Evolutionary conservation across 2,888 invertebrate genomes (phyloP).

Genomic region (Morpho helenor): DNA sequence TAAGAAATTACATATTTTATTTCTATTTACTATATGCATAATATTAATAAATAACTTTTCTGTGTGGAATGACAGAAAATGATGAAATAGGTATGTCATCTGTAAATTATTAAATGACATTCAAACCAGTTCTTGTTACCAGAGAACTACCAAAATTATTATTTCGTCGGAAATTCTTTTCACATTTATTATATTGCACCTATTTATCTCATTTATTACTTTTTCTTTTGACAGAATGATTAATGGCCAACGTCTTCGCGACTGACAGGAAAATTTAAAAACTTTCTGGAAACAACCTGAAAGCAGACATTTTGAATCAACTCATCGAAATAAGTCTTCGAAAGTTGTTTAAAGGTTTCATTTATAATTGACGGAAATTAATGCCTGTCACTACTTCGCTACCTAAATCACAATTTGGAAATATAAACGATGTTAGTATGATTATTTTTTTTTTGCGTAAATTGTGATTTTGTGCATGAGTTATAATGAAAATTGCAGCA

Average conservation of each 20-base stretch:
- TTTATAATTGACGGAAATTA: constrained; percentile 32
- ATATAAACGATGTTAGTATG: background rate
- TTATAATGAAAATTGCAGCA: no score
- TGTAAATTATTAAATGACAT: background rate
- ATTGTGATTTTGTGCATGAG: background rate
- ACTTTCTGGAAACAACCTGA: constrained; percentile 39
- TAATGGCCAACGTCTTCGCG: constrained; percentile 36
- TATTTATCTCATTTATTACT: constrained; percentile 28
- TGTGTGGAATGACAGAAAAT: no score
- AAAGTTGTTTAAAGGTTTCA: constrained; percentile 34
- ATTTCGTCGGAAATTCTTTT: constrained; percentile 5
- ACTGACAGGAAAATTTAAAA: constrained; percentile 48
- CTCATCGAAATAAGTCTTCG: constrained; percentile 26
- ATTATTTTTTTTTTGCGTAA: background rate
- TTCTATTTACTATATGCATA: background rate
- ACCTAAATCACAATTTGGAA: constrained; percentile 2
- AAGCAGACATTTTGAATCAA: constrained; percentile 41
- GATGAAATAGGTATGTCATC: no score
- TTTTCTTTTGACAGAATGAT: constrained; percentile 45
- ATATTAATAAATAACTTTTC: background rate
- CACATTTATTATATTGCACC: constrained; percentile 4
- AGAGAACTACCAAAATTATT: background rate
- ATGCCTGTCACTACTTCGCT: constrained; percentile 24
- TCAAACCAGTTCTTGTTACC: background rate
- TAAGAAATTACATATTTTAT: no score